Evolutionary conservation across 2,113 vertebrate genomes (phyloP).

Genomic region (Rattus rattus): DNA sequence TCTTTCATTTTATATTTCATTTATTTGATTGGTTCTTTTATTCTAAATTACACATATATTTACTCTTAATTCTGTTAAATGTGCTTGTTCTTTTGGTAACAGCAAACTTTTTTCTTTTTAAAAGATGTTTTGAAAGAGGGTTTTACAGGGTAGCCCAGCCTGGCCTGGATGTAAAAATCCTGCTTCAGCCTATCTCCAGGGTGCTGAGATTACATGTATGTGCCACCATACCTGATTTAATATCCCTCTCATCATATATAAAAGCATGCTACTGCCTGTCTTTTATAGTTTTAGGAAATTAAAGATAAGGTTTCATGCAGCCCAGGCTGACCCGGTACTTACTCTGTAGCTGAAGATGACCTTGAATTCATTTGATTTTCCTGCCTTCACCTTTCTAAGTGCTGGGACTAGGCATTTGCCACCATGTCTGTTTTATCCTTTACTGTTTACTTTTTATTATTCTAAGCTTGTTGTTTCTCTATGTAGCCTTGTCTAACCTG

Average conservation of each 20-base stretch:
- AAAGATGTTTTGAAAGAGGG: background rate
- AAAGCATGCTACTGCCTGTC: constrained; percentile 29
- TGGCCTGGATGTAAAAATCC: background rate
- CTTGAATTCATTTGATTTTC: background rate
- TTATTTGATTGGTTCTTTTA: background rate
- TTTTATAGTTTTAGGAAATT: background rate
- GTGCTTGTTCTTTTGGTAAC: background rate
- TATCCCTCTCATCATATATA: constrained; percentile 44
- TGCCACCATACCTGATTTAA: background rate
- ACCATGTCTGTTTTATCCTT: background rate
- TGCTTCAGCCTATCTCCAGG: background rate
- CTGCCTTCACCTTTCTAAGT: background rate
- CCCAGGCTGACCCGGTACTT: background rate
- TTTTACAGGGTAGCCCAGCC: background rate
- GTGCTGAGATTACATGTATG: background rate
- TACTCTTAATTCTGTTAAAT: background rate
- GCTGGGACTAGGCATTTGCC: background rate
- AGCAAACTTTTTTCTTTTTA: background rate
- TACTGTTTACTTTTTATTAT: constrained; percentile 9
- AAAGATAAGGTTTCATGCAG: background rate
- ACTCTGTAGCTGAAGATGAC: background rate
- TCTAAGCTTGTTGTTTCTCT: background rate
- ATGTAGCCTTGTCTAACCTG: background rate
- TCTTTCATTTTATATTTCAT: background rate
- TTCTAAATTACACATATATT: background rate